phyloP scores from a whole-genome alignment of 2,797 vertebrate species.

The Diplodus sargus region DNA sequence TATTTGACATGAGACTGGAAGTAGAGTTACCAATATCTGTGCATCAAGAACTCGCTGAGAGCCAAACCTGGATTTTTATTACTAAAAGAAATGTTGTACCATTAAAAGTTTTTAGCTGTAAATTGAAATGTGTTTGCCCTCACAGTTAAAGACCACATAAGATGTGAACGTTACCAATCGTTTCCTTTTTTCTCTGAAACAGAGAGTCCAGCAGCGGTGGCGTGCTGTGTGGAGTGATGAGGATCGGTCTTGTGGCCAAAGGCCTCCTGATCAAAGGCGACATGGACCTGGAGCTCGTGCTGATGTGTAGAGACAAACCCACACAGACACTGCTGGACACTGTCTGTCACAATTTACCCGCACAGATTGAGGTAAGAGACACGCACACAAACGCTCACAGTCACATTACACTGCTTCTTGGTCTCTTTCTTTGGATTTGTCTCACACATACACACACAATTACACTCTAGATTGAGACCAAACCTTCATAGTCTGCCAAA shows the following conservation, averaged over 20 bases:
- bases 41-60: neutral
- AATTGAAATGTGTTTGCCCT: neutral
- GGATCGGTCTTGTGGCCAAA: slow-evolving; percentile 98
- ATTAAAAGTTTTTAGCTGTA: neutral
- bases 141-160: neutral
- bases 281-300: slow-evolving; percentile 98
- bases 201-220: slow-evolving; percentile 92
- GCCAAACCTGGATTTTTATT: neutral
- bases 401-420: neutral
- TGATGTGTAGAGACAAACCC: slow-evolving; percentile 98
- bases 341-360: slow-evolving; percentile 94
- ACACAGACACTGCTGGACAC: slow-evolving; percentile 93
- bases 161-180: neutral
- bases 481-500: neutral
- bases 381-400: slow-evolving; percentile 2
- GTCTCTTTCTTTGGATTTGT: slow-evolving; percentile 12
- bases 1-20: neutral
- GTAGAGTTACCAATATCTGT: neutral
- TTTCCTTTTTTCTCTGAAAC: slow-evolving; percentile 32
- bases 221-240: slow-evolving; percentile 95
- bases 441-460: neutral
- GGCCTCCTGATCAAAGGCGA: slow-evolving; percentile 98
- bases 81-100: neutral
- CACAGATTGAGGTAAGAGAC: slow-evolving; percentile 94
- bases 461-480: neutral